Conservation (phyloP, 2,888 invertebrate species). For the Hololepta plana region DNA sequence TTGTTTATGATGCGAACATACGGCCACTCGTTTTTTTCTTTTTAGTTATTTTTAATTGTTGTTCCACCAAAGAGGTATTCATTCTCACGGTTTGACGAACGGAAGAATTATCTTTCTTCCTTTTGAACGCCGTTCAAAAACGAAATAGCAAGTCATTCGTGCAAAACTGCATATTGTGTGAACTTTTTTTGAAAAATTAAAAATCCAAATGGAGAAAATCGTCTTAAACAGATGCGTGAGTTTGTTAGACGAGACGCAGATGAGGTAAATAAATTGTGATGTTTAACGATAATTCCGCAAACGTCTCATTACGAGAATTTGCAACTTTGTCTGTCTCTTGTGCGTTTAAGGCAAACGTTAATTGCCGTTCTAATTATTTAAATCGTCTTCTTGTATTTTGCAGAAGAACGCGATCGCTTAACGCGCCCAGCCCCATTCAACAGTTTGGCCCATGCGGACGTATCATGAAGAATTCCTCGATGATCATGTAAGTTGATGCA, state of each 20-base stretch:
- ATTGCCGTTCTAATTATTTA: conserved; percentile 6
- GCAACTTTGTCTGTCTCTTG: not conserved
- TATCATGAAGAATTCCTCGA: conserved; percentile 90
- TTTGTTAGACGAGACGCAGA: conserved; percentile 6
- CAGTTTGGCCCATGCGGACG: conserved; percentile 97
- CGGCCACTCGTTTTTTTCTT: no score
- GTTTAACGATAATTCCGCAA: conserved; percentile 1
- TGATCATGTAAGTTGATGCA: conserved; percentile 95
- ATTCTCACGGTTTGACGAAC: no score
- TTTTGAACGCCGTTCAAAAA: no score
- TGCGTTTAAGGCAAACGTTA: conserved; percentile 2
- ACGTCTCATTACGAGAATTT: conserved; percentile 1
- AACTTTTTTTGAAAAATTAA: no score
- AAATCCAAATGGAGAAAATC: no score
- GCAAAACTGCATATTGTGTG: no score
- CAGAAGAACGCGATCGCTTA: conserved; percentile 87
- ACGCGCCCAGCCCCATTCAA: conserved; percentile 90
- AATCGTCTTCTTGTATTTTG: conserved; percentile 31
- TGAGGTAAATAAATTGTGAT: conserved; percentile 5
- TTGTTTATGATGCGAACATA: no score
- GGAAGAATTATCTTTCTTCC: no score
- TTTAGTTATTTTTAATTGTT: no score
- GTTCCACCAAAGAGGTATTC: no score
- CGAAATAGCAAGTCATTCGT: no score
- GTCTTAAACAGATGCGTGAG: conserved; percentile 7